Evolutionary conservation across 2,797 vertebrate genomes (phyloP).

Genomic region (Peromyscus nudipes): DNA sequence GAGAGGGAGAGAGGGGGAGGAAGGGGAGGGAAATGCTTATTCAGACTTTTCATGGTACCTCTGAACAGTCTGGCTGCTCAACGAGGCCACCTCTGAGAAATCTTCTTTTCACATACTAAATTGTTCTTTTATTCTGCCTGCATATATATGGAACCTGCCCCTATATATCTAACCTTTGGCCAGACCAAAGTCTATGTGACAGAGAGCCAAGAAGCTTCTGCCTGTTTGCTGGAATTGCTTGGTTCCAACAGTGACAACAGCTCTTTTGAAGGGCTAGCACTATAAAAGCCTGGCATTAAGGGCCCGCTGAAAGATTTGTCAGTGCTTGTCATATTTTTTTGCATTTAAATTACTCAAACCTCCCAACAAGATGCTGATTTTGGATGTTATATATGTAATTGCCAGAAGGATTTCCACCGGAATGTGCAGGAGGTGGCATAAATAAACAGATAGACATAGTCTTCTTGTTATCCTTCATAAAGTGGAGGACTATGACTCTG

Average conservation of each 20-base stretch:
- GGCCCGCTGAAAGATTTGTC: slow-evolving; percentile 36
- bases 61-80: neutral
- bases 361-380: slow-evolving; percentile 72
- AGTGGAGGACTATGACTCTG: slow-evolving; percentile 42
- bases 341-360: slow-evolving; percentile 35
- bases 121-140: neutral
- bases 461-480: slow-evolving; percentile 73
- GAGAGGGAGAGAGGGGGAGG: neutral
- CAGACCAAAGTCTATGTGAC: neutral
- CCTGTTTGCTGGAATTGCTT: slow-evolving; percentile 8
- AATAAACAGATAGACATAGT: slow-evolving; percentile 52
- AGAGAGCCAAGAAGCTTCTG: neutral
- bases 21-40: neutral
- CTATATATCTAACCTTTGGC: neutral
- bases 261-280: slow-evolving; percentile 59
- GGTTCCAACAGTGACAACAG: neutral
- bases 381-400: slow-evolving; percentile 74
- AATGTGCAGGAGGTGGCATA: slow-evolving; percentile 72
- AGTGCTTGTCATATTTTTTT: neutral
- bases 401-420: slow-evolving; percentile 67
- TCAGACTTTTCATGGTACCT: neutral
- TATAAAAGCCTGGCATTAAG: slow-evolving; percentile 63
- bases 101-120: neutral
- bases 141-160: neutral
- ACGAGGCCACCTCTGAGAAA: neutral